Evolutionary conservation across 2,888 invertebrate species (phyloP).

Genomic region (Nomada flava): DNA sequence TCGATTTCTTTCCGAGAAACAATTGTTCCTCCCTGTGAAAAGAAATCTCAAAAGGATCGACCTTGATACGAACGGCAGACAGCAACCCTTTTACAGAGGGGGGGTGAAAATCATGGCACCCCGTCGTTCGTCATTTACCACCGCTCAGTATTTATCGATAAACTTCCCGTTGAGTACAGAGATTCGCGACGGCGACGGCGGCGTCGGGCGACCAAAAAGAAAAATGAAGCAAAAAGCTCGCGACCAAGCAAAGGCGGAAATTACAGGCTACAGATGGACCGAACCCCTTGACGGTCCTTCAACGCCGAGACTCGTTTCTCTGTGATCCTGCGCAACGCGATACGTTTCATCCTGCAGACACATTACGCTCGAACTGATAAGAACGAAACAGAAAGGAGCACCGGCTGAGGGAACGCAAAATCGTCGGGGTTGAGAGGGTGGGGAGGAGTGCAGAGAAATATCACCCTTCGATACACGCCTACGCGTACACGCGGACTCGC

Average conservation of each 20-base stretch:
- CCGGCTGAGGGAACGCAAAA: slow-evolving; percentile 48
- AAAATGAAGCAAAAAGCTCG: slow-evolving; percentile 49
- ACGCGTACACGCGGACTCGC: slow-evolving; percentile 61
- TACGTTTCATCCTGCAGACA: slow-evolving; percentile 67
- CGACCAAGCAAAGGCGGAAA: slow-evolving; percentile 56
- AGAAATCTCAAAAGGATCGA: not conserved
- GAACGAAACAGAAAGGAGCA: slow-evolving; percentile 56
- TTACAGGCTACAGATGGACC: slow-evolving; percentile 62
- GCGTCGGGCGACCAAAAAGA: slow-evolving; percentile 22
- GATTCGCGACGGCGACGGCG: not conserved
- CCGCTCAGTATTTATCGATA: slow-evolving; percentile 20
- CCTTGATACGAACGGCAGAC: slow-evolving; percentile 12
- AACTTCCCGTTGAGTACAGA: slow-evolving; percentile 9
- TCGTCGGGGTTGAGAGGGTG: slow-evolving; percentile 1
- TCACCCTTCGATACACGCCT: slow-evolving; percentile 52
- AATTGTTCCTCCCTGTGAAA: not conserved
- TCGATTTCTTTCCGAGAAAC: too few relatives aligned
- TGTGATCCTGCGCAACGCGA: slow-evolving; percentile 61
- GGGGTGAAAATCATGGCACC: slow-evolving; percentile 1
- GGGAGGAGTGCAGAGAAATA: slow-evolving; percentile 29
- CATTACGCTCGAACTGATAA: slow-evolving; percentile 70
- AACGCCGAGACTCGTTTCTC: slow-evolving; percentile 49
- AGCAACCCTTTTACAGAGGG: not conserved
- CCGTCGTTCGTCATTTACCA: slow-evolving; percentile 26
- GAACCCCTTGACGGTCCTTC: slow-evolving; percentile 60